These are phyloP conservation scores for Bufotes viridis DNA, from an alignment of 2,797 vertebrate genomes.

Conservation along the genomic window DNA sequence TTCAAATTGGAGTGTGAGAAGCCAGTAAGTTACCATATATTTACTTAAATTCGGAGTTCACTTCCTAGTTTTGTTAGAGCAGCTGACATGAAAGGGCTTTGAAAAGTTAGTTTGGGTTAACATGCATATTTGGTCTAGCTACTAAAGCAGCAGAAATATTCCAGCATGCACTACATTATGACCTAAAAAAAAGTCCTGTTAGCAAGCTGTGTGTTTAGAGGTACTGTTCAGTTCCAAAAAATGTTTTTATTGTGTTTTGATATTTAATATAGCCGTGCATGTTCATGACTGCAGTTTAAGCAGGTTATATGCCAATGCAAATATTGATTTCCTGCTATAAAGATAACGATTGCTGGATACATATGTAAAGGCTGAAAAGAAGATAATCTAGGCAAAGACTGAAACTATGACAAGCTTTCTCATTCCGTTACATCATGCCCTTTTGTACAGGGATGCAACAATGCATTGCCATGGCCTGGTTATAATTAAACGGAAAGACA, in stretches of 20 bases:
- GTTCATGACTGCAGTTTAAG: no score
- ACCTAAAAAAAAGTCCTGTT: not conserved
- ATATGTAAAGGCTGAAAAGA: conserved; percentile 18
- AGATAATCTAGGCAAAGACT: conserved; percentile 56
- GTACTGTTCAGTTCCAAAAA: not conserved
- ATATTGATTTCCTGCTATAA: conserved; percentile 41
- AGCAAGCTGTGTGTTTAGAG: not conserved
- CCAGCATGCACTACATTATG: not conserved
- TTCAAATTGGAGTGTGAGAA: no score
- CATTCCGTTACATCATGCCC: conserved; percentile 25
- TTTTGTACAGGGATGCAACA: conserved; percentile 39
- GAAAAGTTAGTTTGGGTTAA: not conserved
- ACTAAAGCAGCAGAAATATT: not conserved
- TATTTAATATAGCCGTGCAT: not conserved
- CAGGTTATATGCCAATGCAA: conserved; percentile 17
- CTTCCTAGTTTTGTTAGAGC: conserved; percentile 4
- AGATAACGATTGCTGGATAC: conserved; percentile 29
- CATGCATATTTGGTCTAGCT: conserved; percentile 8
- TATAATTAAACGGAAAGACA: not conserved
- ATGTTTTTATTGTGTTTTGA: not conserved
- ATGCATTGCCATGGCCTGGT: not conserved
- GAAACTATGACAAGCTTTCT: conserved; percentile 31
- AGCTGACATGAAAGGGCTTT: not conserved
- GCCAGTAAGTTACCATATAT: not conserved
- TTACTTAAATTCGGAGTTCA: not conserved